Base-by-base conservation (phyloP, 2,113 vertebrate species). In the Acinonyx jubatus region DNA sequence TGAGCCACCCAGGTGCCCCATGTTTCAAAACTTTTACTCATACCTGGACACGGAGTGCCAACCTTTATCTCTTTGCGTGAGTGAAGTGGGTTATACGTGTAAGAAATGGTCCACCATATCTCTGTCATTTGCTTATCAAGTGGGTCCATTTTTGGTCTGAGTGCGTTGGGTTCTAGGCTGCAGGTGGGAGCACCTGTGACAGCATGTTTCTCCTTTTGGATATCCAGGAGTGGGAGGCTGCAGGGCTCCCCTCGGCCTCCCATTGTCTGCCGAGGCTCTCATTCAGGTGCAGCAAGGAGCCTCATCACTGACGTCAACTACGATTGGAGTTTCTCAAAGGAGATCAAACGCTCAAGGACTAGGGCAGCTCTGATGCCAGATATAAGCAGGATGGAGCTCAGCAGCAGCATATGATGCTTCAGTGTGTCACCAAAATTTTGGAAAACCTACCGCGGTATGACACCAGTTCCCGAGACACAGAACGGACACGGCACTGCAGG, bases 241-340 rank as follows among this genome's bases (percentile, higher is more conserved):
- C 23, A 16, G 0, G 25, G 7, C 13, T 9, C 9, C 10, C 11
- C 11, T 25, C 36, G 11, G 5, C 5, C 48, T 74, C 23, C 29
- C 4, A 0, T 9, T 57, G 10, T 66, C 7, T 45, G 23, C 9
- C 41, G n/a, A 2, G 3, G 13, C 3, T 0, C 31, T 45, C 33
- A n/a, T 9, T 74, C 10, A 1, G 2, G 3, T 4, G 45, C 69
- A n/a, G 21, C 33, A 45, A 36, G 4, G 27, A 65, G 6, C 7
- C 0, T 5, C 14, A 55, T 55, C 3, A 2, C 7, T 13, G 4
- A 48, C 23, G 52, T n/a, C 52, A 31, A 65, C 29, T 23, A 73
- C 3, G 25, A 13, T 4, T 41, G 29, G 12, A n/a, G 48, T 68
- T 55, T 25, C 73, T 95, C 48, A 27, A 41, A 69, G 45, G 66